These are phyloP conservation scores for Lateolabrax maculatus DNA, from an alignment of 2,797 vertebrate species.

Conservation along the genomic window DNA sequence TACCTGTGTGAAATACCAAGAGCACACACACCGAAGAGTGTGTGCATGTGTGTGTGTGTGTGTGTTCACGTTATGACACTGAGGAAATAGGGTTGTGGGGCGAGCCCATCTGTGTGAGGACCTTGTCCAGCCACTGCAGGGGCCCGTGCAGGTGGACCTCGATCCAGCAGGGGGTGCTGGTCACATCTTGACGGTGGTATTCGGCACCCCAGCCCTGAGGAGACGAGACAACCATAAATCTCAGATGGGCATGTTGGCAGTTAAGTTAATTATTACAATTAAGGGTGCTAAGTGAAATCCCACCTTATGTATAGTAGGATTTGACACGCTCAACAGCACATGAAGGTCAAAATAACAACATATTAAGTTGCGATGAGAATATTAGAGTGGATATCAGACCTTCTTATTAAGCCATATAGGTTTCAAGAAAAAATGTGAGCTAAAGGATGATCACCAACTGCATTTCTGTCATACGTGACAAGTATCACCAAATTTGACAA, in stretches of 20 bases:
- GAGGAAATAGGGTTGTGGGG: conserved; percentile 98
- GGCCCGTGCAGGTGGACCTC: conserved; percentile 98
- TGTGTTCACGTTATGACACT: conserved; percentile 89
- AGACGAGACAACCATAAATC: conserved; percentile 48
- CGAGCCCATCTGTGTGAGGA: conserved; percentile 98
- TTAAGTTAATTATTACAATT: conserved; percentile 14
- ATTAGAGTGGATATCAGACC: conserved; percentile 20
- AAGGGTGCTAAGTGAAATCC: conserved; percentile 18
- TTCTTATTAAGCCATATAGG: not conserved
- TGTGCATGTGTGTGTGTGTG: too few species aligned
- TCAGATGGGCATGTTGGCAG: conserved; percentile 5
- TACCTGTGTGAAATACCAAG: conserved; percentile 52
- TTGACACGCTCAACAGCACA: conserved; percentile 27
- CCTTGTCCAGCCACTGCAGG: conserved; percentile 98
- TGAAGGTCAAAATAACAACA: conserved; percentile 46
- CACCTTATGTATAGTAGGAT: conserved; percentile 21
- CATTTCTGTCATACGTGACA: not conserved
- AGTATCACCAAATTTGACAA: too few species aligned
- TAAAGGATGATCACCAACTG: not conserved
- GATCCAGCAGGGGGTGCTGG: conserved; percentile 99
- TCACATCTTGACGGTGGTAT: conserved; percentile 98
- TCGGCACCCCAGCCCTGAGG: conserved; percentile 97
- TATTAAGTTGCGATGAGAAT: conserved; percentile 37
- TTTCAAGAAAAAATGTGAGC: not conserved
- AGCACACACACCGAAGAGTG: too few species aligned